Conservation (phyloP, 1,140 invertebrate species). For the Doryteuthis pealeii region DNA sequence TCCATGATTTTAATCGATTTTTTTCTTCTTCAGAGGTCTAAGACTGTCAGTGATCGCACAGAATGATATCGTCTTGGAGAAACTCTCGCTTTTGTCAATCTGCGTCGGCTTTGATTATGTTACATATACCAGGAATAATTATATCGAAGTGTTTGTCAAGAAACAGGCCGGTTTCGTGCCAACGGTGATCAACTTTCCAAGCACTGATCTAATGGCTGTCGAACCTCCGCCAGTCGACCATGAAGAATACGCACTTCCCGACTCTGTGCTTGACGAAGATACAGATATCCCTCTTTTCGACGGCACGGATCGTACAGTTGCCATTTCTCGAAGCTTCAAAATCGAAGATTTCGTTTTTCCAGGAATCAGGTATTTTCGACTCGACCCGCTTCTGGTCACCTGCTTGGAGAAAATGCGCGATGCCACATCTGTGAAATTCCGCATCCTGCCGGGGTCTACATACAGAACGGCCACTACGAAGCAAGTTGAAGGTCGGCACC, state of each 20-base stretch:
- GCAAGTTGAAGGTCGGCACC: slow-evolving; percentile 27
- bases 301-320: slow-evolving; percentile 19
- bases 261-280: slow-evolving; percentile 14
- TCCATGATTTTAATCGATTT: no score
- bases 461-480: slow-evolving; percentile 26
- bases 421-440: slow-evolving; percentile 13
- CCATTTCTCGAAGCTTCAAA: slow-evolving; percentile 24
- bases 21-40: slow-evolving; percentile 24
- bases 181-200: slow-evolving; percentile 16
- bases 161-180: slow-evolving; percentile 23
- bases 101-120: slow-evolving; percentile 29
- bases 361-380: slow-evolving; percentile 24
- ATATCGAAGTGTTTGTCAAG: slow-evolving; percentile 29
- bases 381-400: slow-evolving; percentile 23
- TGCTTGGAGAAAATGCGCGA: slow-evolving; percentile 27
- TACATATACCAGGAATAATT: background rate
- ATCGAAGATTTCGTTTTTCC: slow-evolving; percentile 21
- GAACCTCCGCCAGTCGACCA: background rate
- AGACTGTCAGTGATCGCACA: background rate
- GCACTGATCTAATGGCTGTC: slow-evolving; percentile 15
- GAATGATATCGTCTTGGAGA: background rate
- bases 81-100: slow-evolving; percentile 23
- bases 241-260: slow-evolving; percentile 20
- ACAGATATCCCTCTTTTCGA: slow-evolving; percentile 19
- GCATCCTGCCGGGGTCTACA: slow-evolving; percentile 18